phyloP scores from a whole-genome alignment of 1,140 invertebrate genomes.

The Lepidurus apus region DNA sequence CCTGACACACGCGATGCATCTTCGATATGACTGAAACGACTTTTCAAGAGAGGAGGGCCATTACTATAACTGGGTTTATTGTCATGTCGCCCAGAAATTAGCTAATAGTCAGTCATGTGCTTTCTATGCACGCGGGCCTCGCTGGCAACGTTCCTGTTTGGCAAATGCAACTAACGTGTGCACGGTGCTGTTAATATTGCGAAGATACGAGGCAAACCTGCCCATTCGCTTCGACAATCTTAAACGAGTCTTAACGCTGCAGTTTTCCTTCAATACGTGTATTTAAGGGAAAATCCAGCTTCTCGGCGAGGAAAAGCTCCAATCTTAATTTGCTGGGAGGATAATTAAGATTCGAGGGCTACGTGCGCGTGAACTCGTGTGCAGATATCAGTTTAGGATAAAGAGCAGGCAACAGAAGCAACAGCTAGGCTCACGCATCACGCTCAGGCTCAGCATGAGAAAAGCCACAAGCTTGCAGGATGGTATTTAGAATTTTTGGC shows the following conservation, averaged over 20 bases:
- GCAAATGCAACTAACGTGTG: neutral
- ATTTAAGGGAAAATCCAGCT: too few relatives aligned
- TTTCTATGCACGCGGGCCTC: neutral
- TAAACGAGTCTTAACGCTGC: neutral
- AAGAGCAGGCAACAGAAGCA: neutral
- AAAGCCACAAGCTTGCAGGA: neutral
- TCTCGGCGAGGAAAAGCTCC: too few relatives aligned
- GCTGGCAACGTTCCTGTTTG: neutral
- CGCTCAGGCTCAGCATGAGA: neutral
- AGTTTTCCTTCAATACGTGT: neutral
- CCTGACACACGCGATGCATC: neutral
- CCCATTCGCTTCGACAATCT: neutral
- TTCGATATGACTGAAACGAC: neutral
- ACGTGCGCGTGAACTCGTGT: neutral
- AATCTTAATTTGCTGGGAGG: too few relatives aligned
- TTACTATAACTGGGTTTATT: neutral
- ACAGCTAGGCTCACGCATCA: neutral
- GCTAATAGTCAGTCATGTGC: conserved; percentile 21
- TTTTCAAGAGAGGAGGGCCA: neutral
- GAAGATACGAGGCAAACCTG: neutral
- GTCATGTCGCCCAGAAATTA: neutral
- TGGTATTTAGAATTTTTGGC: neutral
- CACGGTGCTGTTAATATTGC: neutral
- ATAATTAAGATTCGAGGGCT: too few relatives aligned
- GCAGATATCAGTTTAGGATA: neutral